Conservation (phyloP, 1,140 invertebrate species). For the Drosophila varians region DNA sequence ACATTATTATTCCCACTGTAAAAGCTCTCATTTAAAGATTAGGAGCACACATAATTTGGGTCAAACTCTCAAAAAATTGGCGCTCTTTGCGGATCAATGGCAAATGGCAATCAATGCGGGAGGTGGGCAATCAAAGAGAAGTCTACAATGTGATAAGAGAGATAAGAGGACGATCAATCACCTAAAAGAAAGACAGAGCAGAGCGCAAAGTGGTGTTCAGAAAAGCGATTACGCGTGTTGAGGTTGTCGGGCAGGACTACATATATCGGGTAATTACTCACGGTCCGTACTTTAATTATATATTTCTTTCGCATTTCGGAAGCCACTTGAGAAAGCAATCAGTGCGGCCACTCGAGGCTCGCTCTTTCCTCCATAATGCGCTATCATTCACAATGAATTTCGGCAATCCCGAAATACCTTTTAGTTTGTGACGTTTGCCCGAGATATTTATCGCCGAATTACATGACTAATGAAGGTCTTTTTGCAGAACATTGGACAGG, state of each 20-base stretch:
- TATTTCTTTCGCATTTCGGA: constrained; percentile 17
- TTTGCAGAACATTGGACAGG: background rate
- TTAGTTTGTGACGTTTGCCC: constrained; percentile 26
- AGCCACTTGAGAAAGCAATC: constrained; percentile 56
- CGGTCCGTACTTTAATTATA: constrained; percentile 22
- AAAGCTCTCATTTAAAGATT: too few species aligned
- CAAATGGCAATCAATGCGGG: too few species aligned
- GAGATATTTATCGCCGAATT: constrained; percentile 17
- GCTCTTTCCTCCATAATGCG: background rate
- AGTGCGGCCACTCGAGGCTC: constrained; percentile 18
- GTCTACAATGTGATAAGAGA: background rate
- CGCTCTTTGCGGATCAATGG: too few species aligned
- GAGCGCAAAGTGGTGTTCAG: constrained; percentile 30
- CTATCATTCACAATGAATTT: constrained; percentile 16
- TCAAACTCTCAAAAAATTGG: too few species aligned
- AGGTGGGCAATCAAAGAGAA: background rate
- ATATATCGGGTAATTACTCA: constrained; percentile 63
- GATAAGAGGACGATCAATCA: constrained; percentile 45
- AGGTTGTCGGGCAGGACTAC: background rate
- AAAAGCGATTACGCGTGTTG: constrained; percentile 55
- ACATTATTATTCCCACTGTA: too few species aligned
- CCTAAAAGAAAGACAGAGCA: constrained; percentile 41
- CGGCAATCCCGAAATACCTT: constrained; percentile 7
- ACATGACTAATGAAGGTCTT: constrained; percentile 44
- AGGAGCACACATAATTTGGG: too few species aligned